Base-by-base conservation (phyloP, 2,797 vertebrate species). In the Emydoidea blandingii region DNA sequence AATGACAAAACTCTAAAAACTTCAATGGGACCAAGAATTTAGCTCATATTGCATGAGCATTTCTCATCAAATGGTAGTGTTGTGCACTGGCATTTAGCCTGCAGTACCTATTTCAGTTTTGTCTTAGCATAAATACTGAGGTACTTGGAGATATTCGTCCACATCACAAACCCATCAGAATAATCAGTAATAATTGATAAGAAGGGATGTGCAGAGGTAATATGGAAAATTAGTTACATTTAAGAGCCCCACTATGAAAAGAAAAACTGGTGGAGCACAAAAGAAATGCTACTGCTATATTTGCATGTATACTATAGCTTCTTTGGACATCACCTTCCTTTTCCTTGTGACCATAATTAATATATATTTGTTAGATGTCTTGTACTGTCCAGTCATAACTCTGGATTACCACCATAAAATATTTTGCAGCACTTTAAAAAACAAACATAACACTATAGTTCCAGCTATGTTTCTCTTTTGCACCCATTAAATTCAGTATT, bases 31-130 rank as follows among this genome's bases (percentile, higher is more conserved):
- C 6, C 6, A 31, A 50, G 53, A 41, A 5, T 53, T 80, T 72
- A 12, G 18, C 34, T 84, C 1, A 2, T 54, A 1, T 8, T 49
- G 31, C 41, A 19, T 54, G 16, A 74, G 59, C 15, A n/a, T 15
- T 0, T 41, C 11, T 3, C 49, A 12, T 57, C n/a, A 83, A 83
- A 90, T 3, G 2, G 4, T 9, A 23, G 56, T 0, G 0, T 41
- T 19, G 65, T 10, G 34, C 1, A 2, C 6, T 6, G 2, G 9
- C 3, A 2, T 81, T 65, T 57, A 2, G 52, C 54, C 86, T 85
- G 76, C 4, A 9, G 18, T 0, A 6, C n/a, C 14, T 91, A 83
- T 41, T 37, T 72, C 37, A 9, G 2, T 49, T 86, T n/a, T 23
- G 16, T 76, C 18, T 76, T 84, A 72, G 68, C 0, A 3, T 53